phyloP scores from a whole-genome alignment of 92 coral and sea anemone species.

The Epizoanthus stellaris region DNA sequence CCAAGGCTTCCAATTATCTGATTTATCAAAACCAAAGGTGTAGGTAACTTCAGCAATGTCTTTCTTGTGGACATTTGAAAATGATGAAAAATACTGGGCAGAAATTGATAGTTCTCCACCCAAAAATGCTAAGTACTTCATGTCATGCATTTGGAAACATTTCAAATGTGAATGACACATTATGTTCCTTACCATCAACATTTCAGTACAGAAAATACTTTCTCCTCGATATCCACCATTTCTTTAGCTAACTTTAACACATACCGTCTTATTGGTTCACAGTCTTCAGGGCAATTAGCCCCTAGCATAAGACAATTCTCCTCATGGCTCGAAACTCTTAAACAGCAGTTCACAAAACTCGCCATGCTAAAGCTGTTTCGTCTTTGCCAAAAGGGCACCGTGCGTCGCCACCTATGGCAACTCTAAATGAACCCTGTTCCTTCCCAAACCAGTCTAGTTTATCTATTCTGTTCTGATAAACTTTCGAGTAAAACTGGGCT shows the following conservation, averaged over 20 bases:
- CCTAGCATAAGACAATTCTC: conserved; percentile 60
- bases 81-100: conserved; percentile 75
- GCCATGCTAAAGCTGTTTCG: conserved; percentile 43
- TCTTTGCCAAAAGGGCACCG: conserved; percentile 61
- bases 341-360: conserved; percentile 46
- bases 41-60: conserved; percentile 27
- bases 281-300: conserved; percentile 70
- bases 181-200: conserved; percentile 48
- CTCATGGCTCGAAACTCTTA: conserved; percentile 33
- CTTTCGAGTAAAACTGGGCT: conserved; percentile 40
- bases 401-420: conserved; percentile 68
- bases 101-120: conserved; percentile 69
- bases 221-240: conserved; percentile 55
- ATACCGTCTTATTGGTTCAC: conserved; percentile 61
- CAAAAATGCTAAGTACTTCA: conserved; percentile 69
- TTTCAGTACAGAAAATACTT: conserved; percentile 35
- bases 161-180: conserved; percentile 61
- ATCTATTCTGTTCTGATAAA: conserved; percentile 42
- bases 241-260: conserved; percentile 50
- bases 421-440: conserved; percentile 43
- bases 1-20: conserved; percentile 61
- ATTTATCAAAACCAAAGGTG: conserved; percentile 38
- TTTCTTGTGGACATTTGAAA: conserved; percentile 67
- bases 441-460: conserved; percentile 49
- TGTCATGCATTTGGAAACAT: conserved; percentile 70